Base-by-base conservation (phyloP, 2,113 vertebrate genomes). In the Oostethus manadensis region DNA sequence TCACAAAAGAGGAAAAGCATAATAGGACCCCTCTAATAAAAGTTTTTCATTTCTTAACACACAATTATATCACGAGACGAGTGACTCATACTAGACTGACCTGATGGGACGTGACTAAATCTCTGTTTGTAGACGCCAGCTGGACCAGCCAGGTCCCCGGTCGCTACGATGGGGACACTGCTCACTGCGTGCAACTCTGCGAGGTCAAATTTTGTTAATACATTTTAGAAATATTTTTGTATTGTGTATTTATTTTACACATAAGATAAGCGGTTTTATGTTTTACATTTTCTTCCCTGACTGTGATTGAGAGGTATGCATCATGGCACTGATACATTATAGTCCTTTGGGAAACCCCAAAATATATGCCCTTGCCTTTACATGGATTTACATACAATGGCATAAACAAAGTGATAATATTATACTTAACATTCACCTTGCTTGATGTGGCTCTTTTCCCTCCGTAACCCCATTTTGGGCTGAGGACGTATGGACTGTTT, bases 171-270 rank as follows among this genome's bases (percentile, higher is more conserved):
- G 0, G 94, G 94, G 18, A 93, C 93, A 51, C 96, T 98, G 78
- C 91, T 94, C 33, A 89, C 93, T 42, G 94, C 92, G 17, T 97
- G 93, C 16, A 98, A 68, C 67, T 94, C 96, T 97, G 68, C 1
- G 35, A 15, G 21, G n/a, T 17, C 44, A 57, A 57, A 22, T 15
- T 38, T 14, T 20, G 33, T n/a, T 51, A 7, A 17, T 47, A n/a
- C 16, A 47, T 47, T 20, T 47, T 4, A n/a, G 10, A 17, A 47
- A 47, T 9, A 47, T 45, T 26, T 26, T 26, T 26, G 23, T 26
- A 3, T 5, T 26, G 2, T 26, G 2, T 26, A 26, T 26, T 26
- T 26, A 26, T 3, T 26, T 26, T 38, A 38, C 7, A 38, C 7
- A 38, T 3, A 8, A 38, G 3, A 9, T 10, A 38, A 38, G 35